Conservation (phyloP, 2,888 invertebrate genomes). For the Latrodectus hesperus region DNA sequence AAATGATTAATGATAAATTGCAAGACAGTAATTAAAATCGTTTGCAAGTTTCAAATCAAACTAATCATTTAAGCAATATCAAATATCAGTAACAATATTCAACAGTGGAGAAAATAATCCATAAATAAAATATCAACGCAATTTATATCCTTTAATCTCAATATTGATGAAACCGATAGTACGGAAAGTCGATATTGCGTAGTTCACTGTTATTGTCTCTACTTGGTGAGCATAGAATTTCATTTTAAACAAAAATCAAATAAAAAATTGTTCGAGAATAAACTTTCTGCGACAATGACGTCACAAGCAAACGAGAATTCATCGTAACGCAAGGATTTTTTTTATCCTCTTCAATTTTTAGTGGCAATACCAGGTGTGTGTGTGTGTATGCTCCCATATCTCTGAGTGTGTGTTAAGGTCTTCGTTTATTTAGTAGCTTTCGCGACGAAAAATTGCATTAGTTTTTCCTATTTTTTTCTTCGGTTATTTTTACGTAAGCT, state of each 20-base stretch:
- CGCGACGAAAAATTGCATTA: not conserved
- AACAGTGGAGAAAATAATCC: too few species aligned
- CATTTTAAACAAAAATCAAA: not conserved
- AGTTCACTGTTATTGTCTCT: too few species aligned
- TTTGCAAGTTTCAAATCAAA: too few species aligned
- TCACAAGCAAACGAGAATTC: not conserved
- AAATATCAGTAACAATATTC: too few species aligned
- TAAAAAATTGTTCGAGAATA: not conserved
- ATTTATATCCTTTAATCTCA: too few species aligned
- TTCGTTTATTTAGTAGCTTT: conserved; percentile 31
- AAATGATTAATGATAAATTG: too few species aligned
- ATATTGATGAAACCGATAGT: too few species aligned
- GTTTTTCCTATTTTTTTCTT: not conserved
- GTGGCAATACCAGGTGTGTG: conserved; percentile 30
- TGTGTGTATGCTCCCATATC: not conserved
- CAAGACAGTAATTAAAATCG: too few species aligned
- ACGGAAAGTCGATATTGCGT: too few species aligned
- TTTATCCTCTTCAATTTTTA: not conserved
- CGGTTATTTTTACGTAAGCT: not conserved
- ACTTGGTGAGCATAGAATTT: too few species aligned
- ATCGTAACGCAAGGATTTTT: conserved; percentile 1
- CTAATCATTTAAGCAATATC: too few species aligned
- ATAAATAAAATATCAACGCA: too few species aligned
- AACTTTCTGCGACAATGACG: not conserved
- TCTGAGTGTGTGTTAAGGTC: not conserved